Conservation (phyloP, 1,140 invertebrate species). For the Zaprionus capensis region DNA sequence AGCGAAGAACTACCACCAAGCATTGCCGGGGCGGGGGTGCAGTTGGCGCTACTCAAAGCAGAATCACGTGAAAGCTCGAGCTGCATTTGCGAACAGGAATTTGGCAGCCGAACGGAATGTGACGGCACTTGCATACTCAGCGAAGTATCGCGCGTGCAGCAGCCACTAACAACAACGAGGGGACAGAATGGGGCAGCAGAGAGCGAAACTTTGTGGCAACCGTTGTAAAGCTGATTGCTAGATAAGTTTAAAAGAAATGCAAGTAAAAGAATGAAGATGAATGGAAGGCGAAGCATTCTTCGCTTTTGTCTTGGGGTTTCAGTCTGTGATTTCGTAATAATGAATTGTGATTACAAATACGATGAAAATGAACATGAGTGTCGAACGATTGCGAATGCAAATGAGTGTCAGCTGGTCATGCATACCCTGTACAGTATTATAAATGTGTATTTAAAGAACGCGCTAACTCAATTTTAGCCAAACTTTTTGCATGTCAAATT, state of each 20-base stretch:
- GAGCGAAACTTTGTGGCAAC: slow-evolving; percentile 55
- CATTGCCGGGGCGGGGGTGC: slow-evolving; percentile 41
- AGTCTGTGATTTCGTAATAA: slow-evolving; percentile 73
- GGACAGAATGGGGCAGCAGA: not conserved
- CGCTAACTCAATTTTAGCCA: slow-evolving; percentile 12
- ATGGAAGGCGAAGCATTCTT: slow-evolving; percentile 3
- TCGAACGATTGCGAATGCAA: slow-evolving; percentile 10
- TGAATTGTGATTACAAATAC: slow-evolving; percentile 73
- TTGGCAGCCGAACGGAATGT: slow-evolving; percentile 72
- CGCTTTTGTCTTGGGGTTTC: slow-evolving; percentile 5
- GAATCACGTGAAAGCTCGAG: slow-evolving; percentile 53
- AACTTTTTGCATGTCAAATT: slow-evolving; percentile 21
- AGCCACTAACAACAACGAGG: slow-evolving; percentile 27
- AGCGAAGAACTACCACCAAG: slow-evolving; percentile 61
- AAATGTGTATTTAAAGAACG: slow-evolving; percentile 9
- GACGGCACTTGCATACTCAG: slow-evolving; percentile 76
- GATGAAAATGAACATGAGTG: slow-evolving; percentile 24
- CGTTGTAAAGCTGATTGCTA: slow-evolving; percentile 41
- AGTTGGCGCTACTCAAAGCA: slow-evolving; percentile 54
- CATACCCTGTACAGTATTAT: slow-evolving; percentile 74
- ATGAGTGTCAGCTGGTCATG: slow-evolving; percentile 13
- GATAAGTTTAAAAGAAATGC: not conserved
- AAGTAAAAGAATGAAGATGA: not conserved
- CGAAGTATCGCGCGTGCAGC: slow-evolving; percentile 69
- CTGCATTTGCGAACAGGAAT: slow-evolving; percentile 76